A percentile compares a stretch with the other conserved stretches of the same genome.
phyloP scores from a whole-genome alignment of 2,797 vertebrate species.

The Anas capensis region DNA sequence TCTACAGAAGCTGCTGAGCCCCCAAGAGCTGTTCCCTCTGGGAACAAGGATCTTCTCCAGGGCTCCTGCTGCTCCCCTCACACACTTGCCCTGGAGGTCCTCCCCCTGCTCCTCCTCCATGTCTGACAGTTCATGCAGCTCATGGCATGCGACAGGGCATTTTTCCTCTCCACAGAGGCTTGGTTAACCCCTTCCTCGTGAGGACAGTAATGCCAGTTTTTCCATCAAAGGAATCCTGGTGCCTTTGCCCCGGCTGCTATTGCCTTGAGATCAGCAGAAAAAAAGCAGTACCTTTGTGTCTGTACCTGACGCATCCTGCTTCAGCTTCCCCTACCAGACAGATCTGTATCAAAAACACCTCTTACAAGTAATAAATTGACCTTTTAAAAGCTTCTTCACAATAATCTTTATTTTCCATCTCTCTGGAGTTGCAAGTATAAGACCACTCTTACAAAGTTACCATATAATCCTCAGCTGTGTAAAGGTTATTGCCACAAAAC shows the following conservation, averaged over 20 bases:
- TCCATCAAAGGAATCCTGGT: neutral
- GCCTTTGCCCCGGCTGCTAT: neutral
- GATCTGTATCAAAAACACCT: neutral
- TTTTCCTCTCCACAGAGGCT: neutral
- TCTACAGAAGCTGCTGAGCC: neutral
- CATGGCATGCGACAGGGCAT: slow-evolving; percentile 7
- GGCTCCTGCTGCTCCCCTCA: neutral
- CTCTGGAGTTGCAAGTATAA: neutral
- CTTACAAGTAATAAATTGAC: neutral
- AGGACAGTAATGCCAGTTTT: neutral
- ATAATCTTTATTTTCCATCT: neutral
- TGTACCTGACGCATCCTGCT: neutral
- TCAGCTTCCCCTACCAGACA: neutral
- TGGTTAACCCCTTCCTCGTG: slow-evolving; percentile 54
- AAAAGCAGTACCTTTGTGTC: rapidly evolving
- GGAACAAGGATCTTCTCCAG: neutral
- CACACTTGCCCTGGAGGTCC: slow-evolving; percentile 33
- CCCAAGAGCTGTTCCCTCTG: neutral
- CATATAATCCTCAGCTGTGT: neutral
- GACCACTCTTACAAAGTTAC: neutral
- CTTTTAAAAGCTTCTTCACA: neutral
- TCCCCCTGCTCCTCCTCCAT: slow-evolving; percentile 65
- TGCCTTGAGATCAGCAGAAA: neutral
- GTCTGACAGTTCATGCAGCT: neutral
- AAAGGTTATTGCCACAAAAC: neutral